Conservation (phyloP, 2,797 vertebrate genomes). For the Cetoscarus ocellatus region DNA sequence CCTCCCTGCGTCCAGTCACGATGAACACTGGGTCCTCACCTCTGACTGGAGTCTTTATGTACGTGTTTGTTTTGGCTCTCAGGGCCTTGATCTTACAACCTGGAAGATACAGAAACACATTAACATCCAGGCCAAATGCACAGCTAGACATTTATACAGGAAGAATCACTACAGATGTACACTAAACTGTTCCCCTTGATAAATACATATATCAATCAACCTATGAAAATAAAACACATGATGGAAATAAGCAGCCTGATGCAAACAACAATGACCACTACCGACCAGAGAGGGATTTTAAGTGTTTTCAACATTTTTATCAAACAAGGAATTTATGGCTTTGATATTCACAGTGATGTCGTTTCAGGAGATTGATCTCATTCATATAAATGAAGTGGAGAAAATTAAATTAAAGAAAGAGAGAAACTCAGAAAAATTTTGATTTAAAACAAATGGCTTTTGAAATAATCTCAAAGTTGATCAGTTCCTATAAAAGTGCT, state of each 20-base stretch:
- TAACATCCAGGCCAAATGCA: neutral
- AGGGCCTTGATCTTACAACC: slow-evolving; percentile 99
- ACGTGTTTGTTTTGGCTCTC: slow-evolving; percentile 97
- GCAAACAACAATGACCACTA: no score
- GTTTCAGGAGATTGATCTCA: neutral
- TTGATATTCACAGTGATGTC: neutral
- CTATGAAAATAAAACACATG: no score
- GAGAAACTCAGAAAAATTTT: neutral
- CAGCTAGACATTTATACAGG: no score
- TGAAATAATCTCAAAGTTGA: neutral
- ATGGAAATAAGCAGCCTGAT: no score
- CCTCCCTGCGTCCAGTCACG: slow-evolving; percentile 95
- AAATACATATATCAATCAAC: no score
- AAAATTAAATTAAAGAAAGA: no score
- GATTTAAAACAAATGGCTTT: no score
- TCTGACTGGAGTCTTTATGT: slow-evolving; percentile 97
- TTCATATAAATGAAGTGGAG: neutral
- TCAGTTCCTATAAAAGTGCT: neutral
- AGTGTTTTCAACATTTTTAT: no score
- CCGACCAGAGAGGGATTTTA: no score
- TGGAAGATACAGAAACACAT: slow-evolving; percentile 56
- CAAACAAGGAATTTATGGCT: no score
- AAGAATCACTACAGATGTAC: no score
- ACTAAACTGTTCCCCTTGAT: no score
- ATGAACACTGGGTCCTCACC: slow-evolving; percentile 97